phyloP scores from a whole-genome alignment of 2,888 invertebrate species.

The Pammene fasciana region DNA sequence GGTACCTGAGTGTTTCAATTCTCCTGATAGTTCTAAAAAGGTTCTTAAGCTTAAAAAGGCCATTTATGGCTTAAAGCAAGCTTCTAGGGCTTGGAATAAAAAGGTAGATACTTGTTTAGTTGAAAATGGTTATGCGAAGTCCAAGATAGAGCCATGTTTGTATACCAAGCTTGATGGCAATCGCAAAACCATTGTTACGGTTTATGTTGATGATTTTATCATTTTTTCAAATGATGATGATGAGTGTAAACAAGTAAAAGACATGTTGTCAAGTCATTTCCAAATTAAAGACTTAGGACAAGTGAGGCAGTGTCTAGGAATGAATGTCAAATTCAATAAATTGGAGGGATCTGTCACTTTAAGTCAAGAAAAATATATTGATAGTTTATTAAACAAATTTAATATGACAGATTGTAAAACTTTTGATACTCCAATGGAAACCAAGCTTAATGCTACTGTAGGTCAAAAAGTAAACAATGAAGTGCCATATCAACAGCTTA shows the following conservation, averaged over 20 bases:
- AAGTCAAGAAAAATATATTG: background rate
- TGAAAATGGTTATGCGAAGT: slow-evolving; percentile 8
- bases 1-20: slow-evolving; percentile 20
- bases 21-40: background rate
- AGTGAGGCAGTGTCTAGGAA: slow-evolving; percentile 1
- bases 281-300: slow-evolving; percentile 11
- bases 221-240: background rate
- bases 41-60: slow-evolving; percentile 17
- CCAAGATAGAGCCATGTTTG: slow-evolving; percentile 2
- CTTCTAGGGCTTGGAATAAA: slow-evolving; percentile 13
- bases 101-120: slow-evolving; percentile 13
- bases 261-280: slow-evolving; percentile 3
- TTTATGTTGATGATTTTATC: slow-evolving; percentile 8
- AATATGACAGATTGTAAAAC: slow-evolving; percentile 9
- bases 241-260: background rate
- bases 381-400: background rate
- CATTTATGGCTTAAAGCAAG: slow-evolving; percentile 18
- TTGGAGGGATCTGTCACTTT: background rate
- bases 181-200: slow-evolving; percentile 3
- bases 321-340: background rate
- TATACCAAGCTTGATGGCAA: background rate
- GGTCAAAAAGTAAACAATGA: slow-evolving; percentile 13
- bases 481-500: slow-evolving; percentile 42
- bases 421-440: slow-evolving; percentile 6
- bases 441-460: background rate